Conservation (phyloP, 2,797 vertebrate species). For the Emydoidea blandingii region DNA sequence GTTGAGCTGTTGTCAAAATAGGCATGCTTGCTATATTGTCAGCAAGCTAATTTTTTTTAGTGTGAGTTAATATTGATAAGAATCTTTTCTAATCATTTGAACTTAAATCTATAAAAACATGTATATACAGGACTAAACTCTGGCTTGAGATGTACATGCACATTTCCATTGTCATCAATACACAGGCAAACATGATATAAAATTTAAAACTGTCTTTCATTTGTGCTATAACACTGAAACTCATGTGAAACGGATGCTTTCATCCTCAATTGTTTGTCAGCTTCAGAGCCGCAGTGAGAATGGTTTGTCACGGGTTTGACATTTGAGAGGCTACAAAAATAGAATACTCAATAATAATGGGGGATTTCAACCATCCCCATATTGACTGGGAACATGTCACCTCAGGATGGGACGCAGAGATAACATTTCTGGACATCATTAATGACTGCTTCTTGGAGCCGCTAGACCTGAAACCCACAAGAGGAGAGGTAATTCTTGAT, state of each 20-base stretch:
- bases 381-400: too few relatives aligned
- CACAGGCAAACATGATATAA: constrained; percentile 38
- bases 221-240: constrained; percentile 10
- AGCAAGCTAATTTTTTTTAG: neutral
- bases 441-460: too few relatives aligned
- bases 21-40: neutral
- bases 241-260: neutral
- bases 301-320: neutral
- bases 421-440: too few relatives aligned
- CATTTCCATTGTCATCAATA: constrained; percentile 22
- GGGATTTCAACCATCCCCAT: too few relatives aligned
- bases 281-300: constrained; percentile 17
- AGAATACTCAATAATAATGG: too few relatives aligned
- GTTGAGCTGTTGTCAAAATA: neutral
- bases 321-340: too few relatives aligned
- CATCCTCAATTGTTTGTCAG: neutral
- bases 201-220: constrained; percentile 54
- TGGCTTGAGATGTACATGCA: neutral
- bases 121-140: neutral
- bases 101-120: neutral
- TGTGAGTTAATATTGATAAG: rapidly evolving
- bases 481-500: too few relatives aligned
- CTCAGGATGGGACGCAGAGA: too few relatives aligned
- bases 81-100: constrained; percentile 10
- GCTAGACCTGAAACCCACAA: too few relatives aligned